These are phyloP conservation scores for Diplosoma virens DNA, from an alignment of 23 tunicate genomes.

Conservation along the genomic window DNA sequence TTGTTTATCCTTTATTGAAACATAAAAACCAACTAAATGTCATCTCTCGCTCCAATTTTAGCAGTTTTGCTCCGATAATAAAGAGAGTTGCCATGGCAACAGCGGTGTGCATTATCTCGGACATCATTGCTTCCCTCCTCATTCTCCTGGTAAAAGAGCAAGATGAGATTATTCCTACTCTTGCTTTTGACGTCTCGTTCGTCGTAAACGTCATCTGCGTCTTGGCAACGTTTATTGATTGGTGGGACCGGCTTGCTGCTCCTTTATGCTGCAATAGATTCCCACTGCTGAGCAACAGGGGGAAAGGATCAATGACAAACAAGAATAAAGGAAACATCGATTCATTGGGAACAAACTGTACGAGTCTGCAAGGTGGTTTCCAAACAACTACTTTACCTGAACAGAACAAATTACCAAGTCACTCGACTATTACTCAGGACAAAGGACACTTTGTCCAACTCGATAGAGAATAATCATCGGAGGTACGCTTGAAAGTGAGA, in stretches of 20 bases:
- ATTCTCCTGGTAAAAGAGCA: constrained; percentile 35
- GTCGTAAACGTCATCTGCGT: constrained; percentile 37
- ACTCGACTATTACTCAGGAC: too few relatives aligned
- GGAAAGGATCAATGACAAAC: too few relatives aligned
- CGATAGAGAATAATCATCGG: too few relatives aligned
- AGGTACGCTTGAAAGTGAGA: too few relatives aligned
- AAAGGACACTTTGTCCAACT: too few relatives aligned
- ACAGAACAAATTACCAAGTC: too few relatives aligned
- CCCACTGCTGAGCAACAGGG: too few relatives aligned
- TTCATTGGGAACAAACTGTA: too few relatives aligned
- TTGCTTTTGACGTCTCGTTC: constrained; percentile 23
- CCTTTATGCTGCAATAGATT: constrained; percentile 14
- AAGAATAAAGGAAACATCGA: too few relatives aligned
- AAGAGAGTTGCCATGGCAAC: constrained; percentile 33
- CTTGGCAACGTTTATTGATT: constrained; percentile 38
- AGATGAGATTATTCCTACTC: constrained; percentile 33
- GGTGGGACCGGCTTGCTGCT: constrained; percentile 19
- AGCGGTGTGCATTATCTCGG: constrained; percentile 24
- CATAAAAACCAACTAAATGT: neutral
- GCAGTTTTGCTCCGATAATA: constrained; percentile 24
- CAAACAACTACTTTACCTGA: too few relatives aligned
- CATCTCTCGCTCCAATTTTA: neutral
- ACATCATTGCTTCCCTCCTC: constrained; percentile 15
- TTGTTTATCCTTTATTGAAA: constrained; percentile 37
- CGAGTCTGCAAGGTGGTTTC: too few relatives aligned